Evolutionary conservation across 2,797 vertebrate genomes (phyloP).

Genomic region (Rhabdophis nuchalis): DNA sequence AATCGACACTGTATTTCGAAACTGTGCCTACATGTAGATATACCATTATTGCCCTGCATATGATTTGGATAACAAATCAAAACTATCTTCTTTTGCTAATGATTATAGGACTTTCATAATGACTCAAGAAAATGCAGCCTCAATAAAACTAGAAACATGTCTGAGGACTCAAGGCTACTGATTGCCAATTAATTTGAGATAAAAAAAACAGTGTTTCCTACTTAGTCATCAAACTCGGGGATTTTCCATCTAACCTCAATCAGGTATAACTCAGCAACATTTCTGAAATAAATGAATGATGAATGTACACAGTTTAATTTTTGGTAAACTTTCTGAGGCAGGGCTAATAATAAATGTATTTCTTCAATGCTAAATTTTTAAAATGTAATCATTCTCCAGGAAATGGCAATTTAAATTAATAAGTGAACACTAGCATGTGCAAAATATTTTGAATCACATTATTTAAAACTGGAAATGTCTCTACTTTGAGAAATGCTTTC

Average conservation of each 20-base stretch:
- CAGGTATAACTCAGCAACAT: accelerated
- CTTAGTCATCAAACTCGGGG: neutral
- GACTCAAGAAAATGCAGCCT: conserved; percentile 4
- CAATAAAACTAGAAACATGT: neutral
- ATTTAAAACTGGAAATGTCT: neutral
- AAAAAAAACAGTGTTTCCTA: neutral
- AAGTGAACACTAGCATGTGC: neutral
- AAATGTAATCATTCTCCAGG: neutral
- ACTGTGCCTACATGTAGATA: neutral
- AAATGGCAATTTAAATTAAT: neutral
- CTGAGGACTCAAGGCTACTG: neutral
- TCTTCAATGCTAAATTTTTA: neutral
- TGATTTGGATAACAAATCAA: conserved; percentile 13
- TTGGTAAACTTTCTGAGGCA: neutral
- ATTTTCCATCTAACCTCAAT: neutral
- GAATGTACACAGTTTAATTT: neutral
- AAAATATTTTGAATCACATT: neutral
- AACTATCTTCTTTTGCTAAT: neutral
- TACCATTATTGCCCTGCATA: neutral
- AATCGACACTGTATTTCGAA: conserved; percentile 6
- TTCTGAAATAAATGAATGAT: neutral
- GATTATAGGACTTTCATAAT: neutral
- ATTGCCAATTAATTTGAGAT: neutral
- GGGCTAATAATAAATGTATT: neutral
- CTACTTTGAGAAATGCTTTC: neutral